Base-by-base conservation (phyloP, 1,140 invertebrate species). In the Leptopilina clavipes region DNA sequence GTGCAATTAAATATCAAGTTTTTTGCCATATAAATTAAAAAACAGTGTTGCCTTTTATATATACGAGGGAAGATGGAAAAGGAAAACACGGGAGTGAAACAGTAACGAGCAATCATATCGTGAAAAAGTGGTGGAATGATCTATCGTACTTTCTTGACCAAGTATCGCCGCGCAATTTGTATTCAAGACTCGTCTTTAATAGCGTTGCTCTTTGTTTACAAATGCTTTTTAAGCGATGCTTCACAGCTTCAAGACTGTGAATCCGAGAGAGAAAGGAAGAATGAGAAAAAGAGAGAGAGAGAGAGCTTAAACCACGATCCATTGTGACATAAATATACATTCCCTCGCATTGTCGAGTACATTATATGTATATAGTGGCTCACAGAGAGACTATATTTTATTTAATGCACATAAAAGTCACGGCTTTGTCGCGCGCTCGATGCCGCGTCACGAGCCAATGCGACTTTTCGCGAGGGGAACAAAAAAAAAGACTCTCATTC, bases 131-230 rank as follows among this genome's bases (percentile, higher is more conserved):
- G 44, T 70, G 59, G 73, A 73, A 73, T 77, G 72, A 77, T 77
- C 59, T 73, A 73, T 77, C 76, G 76, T 43, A 59, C 48, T 77
- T 71, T 78, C 78, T 75, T 52, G 25, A 56, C 70, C 65, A 71
- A 70, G 76, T 79, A 80, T 80, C 79, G 71, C 75, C 54, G 43
- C 25, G 59, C 80, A 82, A 82, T 82, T 82, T 82, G 81, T 82
- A 82, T 82, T 82, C 77, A 78, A 78, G 79, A 71, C 77, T 77
- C 76, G 77, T 82, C 79, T 78, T 82, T 82, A 82, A 82, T 82
- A 78, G 79, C 75, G 40, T 48, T 73, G 73, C 76, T 76, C 77
- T 84, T 84, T 84, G 83, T 83, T 84, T 82, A 84, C 81, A 82
- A 77, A 76, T 73, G 72, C 74, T 81, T 79, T 83, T 81, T 77